Evolutionary conservation across 2,888 invertebrate species (phyloP).

Genomic region (Apomyelois bistriatella): DNA sequence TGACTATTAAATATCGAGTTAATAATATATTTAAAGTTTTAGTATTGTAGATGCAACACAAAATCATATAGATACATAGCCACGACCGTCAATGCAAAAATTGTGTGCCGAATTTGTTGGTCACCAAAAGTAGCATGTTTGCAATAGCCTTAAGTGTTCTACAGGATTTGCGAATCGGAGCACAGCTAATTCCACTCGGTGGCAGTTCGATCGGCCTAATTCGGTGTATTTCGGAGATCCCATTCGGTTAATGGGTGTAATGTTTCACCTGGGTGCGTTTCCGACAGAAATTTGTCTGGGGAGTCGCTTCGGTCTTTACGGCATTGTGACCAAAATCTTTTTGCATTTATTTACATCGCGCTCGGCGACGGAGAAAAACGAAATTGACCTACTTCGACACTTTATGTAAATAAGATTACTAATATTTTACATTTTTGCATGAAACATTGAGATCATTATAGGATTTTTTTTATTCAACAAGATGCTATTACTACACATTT

Average conservation of each 20-base stretch:
- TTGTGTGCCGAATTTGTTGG: neutral
- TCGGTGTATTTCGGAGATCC: conserved; percentile 55
- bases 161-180: conserved; percentile 35
- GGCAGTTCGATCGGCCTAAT: conserved; percentile 62
- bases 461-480: too few relatives aligned
- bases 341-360: conserved; percentile 17
- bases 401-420: neutral
- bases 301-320: conserved; percentile 29
- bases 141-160: neutral
- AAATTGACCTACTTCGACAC: conserved; percentile 11
- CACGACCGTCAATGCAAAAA: too few relatives aligned
- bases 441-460: neutral
- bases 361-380: conserved; percentile 2
- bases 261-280: conserved; percentile 60
- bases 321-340: conserved; percentile 20
- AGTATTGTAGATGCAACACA: too few relatives aligned
- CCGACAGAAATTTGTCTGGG: conserved; percentile 43
- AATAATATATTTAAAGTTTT: too few relatives aligned
- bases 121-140: neutral
- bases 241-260: conserved; percentile 57
- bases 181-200: conserved; percentile 54
- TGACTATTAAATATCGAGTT: too few relatives aligned
- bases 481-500: too few relatives aligned
- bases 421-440: neutral
- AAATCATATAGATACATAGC: too few relatives aligned